Evolutionary conservation across 2,888 invertebrate genomes (phyloP).

Genomic region (Dryobota labecula): DNA sequence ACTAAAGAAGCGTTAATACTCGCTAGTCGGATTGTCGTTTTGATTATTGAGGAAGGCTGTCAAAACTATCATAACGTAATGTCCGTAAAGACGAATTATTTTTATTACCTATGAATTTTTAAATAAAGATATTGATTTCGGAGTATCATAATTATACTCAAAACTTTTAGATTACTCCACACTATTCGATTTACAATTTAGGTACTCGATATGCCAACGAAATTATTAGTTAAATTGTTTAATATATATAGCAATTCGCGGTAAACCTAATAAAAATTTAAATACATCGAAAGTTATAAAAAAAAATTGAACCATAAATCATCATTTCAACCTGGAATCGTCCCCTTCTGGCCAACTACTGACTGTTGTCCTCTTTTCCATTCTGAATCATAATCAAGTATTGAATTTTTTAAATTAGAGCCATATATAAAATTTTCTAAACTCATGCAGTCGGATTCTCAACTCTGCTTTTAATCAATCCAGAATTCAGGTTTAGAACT

Average conservation of each 20-base stretch:
- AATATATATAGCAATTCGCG: neutral
- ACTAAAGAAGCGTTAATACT: slow-evolving; percentile 10
- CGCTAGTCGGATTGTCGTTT: neutral
- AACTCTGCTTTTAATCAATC: slow-evolving; percentile 8
- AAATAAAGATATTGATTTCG: neutral
- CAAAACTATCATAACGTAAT: neutral
- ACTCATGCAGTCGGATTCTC: slow-evolving; percentile 2
- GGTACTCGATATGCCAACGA: too few species aligned
- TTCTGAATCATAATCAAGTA: neutral
- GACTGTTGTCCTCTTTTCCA: rapidly evolving
- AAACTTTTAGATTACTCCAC: neutral
- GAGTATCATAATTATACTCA: neutral
- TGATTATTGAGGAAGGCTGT: slow-evolving; percentile 5
- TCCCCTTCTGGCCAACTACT: too few species aligned
- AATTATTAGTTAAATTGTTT: neutral
- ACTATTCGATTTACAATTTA: neutral
- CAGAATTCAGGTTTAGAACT: slow-evolving; percentile 15
- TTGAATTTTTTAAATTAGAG: slow-evolving; percentile 10
- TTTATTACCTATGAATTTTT: neutral
- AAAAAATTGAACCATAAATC: too few species aligned
- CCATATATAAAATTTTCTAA: slow-evolving; percentile 8
- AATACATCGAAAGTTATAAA: too few species aligned
- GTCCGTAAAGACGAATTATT: neutral
- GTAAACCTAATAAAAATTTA: too few species aligned
- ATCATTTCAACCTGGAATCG: neutral